Evolutionary conservation across 1,140 invertebrate species (phyloP).

Genomic region (Drosophila pruinosa): DNA sequence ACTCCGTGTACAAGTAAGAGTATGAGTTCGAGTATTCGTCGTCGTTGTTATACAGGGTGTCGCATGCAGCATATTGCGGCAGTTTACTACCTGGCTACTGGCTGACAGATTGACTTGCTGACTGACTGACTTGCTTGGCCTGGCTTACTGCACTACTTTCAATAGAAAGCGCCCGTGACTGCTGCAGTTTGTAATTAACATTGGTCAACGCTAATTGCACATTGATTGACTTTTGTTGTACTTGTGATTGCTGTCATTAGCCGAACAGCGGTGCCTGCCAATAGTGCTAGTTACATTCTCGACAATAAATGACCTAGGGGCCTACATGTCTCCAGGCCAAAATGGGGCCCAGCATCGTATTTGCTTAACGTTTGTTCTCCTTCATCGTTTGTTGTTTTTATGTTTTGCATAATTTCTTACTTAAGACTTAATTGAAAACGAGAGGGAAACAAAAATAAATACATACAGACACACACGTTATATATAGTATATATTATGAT

Average conservation of each 20-base stretch:
- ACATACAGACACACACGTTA: conserved; percentile 11
- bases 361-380: conserved; percentile 39
- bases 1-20: neutral
- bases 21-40: neutral
- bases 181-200: conserved; percentile 48
- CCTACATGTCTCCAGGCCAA: conserved; percentile 6
- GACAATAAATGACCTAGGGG: conserved; percentile 12
- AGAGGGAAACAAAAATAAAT: conserved; percentile 21
- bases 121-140: conserved; percentile 35
- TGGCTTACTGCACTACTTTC: conserved; percentile 72
- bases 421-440: conserved; percentile 81
- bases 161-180: conserved; percentile 54
- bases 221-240: conserved; percentile 71
- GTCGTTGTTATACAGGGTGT: conserved; percentile 63
- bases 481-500: too few relatives aligned
- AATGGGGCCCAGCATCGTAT: conserved; percentile 33
- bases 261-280: neutral
- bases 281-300: neutral
- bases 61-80: conserved; percentile 68
- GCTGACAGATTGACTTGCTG: conserved; percentile 9
- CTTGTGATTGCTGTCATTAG: conserved; percentile 35
- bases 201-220: conserved; percentile 64
- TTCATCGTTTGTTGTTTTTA: conserved; percentile 30
- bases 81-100: conserved; percentile 49
- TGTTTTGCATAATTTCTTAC: conserved; percentile 82